These are phyloP conservation scores for Laticauda colubrina DNA, from an alignment of 2,113 vertebrate genomes.

Conservation along the genomic window DNA sequence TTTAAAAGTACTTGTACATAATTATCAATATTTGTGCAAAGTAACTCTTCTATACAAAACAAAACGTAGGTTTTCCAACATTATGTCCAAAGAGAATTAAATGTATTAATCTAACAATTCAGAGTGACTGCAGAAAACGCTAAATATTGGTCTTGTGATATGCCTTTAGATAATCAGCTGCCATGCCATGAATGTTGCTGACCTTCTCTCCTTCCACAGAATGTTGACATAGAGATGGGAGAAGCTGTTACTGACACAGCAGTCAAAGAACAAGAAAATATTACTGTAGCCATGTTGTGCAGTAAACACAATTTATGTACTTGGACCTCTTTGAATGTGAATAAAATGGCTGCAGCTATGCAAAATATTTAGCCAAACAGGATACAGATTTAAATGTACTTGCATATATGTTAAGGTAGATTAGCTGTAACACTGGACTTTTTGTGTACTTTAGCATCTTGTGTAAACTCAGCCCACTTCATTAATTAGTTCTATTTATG, in stretches of 20 bases:
- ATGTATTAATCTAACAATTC: not conserved
- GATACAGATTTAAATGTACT: not conserved
- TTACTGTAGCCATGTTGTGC: not conserved
- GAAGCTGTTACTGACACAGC: conserved; percentile 7
- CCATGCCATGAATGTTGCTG: not conserved
- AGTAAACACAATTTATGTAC: not conserved
- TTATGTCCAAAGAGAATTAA: not conserved
- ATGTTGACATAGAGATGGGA: conserved; percentile 23
- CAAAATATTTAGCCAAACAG: not conserved
- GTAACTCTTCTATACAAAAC: not conserved
- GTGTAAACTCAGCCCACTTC: not conserved
- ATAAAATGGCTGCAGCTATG: not conserved
- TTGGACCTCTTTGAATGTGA: not conserved
- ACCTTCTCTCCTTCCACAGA: conserved; percentile 9
- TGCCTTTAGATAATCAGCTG: conserved; percentile 23
- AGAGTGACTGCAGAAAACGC: not conserved
- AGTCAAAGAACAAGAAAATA: not conserved
- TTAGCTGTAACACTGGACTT: not conserved
- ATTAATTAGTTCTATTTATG: not conserved
- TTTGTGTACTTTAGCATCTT: not conserved
- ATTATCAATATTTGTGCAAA: not conserved
- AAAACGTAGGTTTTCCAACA: conserved; percentile 7
- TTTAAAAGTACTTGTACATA: not conserved
- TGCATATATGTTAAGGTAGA: not conserved
- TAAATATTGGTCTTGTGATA: conserved; percentile 5